Evolutionary conservation across 2,797 vertebrate genomes (phyloP).

Genomic region (Antennarius maculatus): DNA sequence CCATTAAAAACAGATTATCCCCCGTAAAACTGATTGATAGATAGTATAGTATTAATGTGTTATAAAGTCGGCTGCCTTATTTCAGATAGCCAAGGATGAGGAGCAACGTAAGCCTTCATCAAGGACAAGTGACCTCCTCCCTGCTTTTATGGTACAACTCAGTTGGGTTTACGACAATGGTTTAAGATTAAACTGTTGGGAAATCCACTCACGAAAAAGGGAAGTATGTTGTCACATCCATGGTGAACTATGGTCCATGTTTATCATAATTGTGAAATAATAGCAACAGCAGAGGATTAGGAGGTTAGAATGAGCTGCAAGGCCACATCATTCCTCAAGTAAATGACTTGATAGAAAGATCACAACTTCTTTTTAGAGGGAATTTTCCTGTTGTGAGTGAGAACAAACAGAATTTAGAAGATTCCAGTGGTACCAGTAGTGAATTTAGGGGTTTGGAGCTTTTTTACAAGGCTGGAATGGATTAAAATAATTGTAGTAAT

Average conservation of each 20-base stretch:
- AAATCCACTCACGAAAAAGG: slow-evolving; percentile 31
- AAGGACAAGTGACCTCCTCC: slow-evolving; percentile 18
- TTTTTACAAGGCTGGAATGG: no score
- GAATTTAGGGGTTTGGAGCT: no score
- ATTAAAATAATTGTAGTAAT: no score
- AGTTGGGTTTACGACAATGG: slow-evolving; percentile 51
- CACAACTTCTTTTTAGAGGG: no score
- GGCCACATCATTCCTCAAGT: no score
- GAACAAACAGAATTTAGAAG: no score
- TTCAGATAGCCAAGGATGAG: not conserved
- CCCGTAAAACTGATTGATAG: not conserved
- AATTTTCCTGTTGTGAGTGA: no score
- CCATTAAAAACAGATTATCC: not conserved
- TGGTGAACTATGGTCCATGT: slow-evolving; percentile 11
- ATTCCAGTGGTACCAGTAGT: no score
- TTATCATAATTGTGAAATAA: slow-evolving; percentile 38
- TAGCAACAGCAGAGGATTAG: slow-evolving; percentile 10
- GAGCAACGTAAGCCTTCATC: slow-evolving; percentile 1
- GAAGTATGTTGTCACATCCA: slow-evolving; percentile 3
- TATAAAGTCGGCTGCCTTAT: not conserved
- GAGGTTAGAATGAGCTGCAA: no score
- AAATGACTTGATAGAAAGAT: no score
- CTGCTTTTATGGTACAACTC: slow-evolving; percentile 28
- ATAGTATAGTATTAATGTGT: not conserved
- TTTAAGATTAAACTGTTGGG: slow-evolving; percentile 62